Base-by-base conservation (phyloP, 2,797 vertebrate genomes). In the Pangasius djambal region DNA sequence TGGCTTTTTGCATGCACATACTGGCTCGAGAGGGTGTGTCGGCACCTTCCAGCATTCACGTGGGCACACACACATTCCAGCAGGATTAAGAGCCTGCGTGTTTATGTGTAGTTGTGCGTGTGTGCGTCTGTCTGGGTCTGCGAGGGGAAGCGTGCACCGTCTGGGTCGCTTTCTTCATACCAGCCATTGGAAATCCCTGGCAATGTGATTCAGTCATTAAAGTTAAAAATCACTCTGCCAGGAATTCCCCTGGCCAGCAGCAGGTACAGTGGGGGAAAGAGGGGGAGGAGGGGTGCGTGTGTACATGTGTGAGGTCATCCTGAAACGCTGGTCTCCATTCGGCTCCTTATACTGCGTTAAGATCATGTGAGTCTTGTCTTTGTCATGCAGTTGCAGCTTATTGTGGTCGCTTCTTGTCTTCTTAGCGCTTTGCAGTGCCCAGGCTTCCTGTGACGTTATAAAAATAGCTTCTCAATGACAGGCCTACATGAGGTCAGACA, bases 151-250 rank as follows among this genome's bases (percentile, higher is more conserved):
- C 40, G 40, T 91, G 59, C 12, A 31, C 86, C 34, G 70, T 87
- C 86, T 44, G 22, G 52, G 92, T 84, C 25, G 94, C 84, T 91
- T 93, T 93, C 89, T 93, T 95, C 97, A 89, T 95, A 95, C 95
- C 94, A 96, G 95, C 97, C 93, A 97, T 97, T 98, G 97, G 98
- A 98, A 98, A 98, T 98, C 98, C 97, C 98, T 98, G 98, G 97
- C 98, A 98, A 98, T 98, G 98, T 98, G 98, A 98, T 98, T 98
- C 97, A 96, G 94, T 93, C 92, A 93, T 92, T 94, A 93, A 92
- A 95, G 93, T 95, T 92, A 97, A 98, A 98, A 98, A 98, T 98
- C 98, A 97, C 98, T 97, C 97, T 97, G 96, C 97, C 98, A 98
- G 97, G 98, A 98, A 98, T 97, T 96, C 98, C 98, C 97, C 95